Evolutionary conservation across 2,797 vertebrate genomes (phyloP).

Genomic region (Vultur gryphus): DNA sequence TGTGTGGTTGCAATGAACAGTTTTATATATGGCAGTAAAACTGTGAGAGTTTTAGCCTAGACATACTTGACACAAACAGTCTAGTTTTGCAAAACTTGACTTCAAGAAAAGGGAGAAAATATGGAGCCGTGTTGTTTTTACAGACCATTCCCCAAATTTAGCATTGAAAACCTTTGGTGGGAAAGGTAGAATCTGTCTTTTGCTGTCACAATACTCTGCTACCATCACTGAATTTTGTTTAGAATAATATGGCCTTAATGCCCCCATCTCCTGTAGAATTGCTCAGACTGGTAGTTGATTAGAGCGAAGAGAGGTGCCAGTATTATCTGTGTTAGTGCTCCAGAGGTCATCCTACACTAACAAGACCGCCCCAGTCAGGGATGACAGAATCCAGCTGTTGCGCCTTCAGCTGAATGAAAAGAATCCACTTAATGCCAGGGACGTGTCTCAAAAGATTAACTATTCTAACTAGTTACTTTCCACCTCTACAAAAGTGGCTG

Average conservation of each 20-base stretch:
- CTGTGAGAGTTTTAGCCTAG: conserved; percentile 11
- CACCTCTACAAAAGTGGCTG: conserved; percentile 65
- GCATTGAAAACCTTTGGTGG: conserved; percentile 55
- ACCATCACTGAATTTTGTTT: conserved; percentile 80
- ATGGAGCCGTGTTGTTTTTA: not conserved
- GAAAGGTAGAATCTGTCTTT: conserved; percentile 76
- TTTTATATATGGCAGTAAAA: conserved; percentile 35
- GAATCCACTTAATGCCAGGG: conserved; percentile 74
- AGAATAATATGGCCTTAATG: conserved; percentile 78
- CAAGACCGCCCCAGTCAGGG: conserved; percentile 85
- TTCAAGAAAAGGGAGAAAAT: not conserved
- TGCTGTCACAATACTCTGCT: conserved; percentile 75
- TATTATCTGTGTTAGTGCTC: conserved; percentile 92
- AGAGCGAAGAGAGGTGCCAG: conserved; percentile 87
- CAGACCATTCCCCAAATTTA: not conserved
- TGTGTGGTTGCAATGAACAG: not conserved
- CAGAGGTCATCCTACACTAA: conserved; percentile 93
- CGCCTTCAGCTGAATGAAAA: conserved; percentile 56
- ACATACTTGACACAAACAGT: not conserved
- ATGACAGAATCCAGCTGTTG: conserved; percentile 92
- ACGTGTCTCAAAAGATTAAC: conserved; percentile 71
- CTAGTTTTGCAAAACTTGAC: not conserved
- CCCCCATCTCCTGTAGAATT: conserved; percentile 78
- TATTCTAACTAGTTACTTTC: conserved; percentile 69
- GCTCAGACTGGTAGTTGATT: conserved; percentile 86